These are phyloP conservation scores for Rhodinocichla rosea DNA, from an alignment of 2,113 vertebrate species.

Conservation along the genomic window DNA sequence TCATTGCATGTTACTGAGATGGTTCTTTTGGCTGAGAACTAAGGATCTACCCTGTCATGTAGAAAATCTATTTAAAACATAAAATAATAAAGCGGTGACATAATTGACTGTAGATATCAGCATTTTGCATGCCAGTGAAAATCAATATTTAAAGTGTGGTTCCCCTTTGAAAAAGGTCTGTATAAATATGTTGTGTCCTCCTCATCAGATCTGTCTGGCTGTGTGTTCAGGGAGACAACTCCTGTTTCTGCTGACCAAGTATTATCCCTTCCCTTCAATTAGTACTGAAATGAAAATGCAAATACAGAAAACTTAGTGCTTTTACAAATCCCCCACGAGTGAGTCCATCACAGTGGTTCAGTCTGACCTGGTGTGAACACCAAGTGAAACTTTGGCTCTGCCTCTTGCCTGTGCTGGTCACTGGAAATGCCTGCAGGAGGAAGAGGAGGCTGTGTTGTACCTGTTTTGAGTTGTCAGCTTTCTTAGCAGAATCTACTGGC, in stretches of 20 bases:
- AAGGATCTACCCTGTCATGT: slow-evolving; percentile 9
- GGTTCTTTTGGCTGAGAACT: slow-evolving; percentile 58
- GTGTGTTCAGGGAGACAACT: not conserved
- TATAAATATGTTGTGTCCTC: slow-evolving; percentile 1
- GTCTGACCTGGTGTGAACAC: not conserved
- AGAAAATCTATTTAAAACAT: slow-evolving; percentile 57
- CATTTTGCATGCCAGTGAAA: slow-evolving; percentile 28
- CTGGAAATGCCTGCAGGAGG: not conserved
- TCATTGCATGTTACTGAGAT: slow-evolving; percentile 52
- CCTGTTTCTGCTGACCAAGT: slow-evolving; percentile 34
- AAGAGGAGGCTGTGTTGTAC: not conserved
- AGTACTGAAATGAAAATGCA: not conserved
- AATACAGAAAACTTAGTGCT: not conserved
- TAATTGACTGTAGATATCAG: slow-evolving; percentile 41
- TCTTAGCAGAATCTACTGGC: not conserved
- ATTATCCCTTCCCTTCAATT: not conserved
- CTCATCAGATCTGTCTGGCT: not conserved
- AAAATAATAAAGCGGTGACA: slow-evolving; percentile 45
- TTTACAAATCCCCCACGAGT: not conserved
- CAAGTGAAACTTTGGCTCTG: not conserved
- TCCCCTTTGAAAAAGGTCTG: slow-evolving; percentile 7
- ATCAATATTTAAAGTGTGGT: slow-evolving; percentile 49
- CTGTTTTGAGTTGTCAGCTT: not conserved
- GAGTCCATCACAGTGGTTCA: not conserved
- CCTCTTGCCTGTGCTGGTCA: not conserved